Conservation (phyloP, 1,140 invertebrate species). For the Diploscapter pachys region DNA sequence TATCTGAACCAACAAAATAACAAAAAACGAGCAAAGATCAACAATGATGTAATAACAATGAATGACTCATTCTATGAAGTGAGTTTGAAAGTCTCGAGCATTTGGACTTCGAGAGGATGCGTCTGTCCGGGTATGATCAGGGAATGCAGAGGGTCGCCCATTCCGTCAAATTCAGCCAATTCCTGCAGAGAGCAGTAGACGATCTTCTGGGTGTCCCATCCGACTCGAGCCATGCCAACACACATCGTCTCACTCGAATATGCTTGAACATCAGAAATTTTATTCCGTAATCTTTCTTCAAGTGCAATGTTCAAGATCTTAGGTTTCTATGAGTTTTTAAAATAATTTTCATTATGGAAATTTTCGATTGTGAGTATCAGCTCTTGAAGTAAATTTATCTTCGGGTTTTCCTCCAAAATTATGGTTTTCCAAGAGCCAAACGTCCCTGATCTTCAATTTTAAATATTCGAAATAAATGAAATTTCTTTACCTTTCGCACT, state of each 20-base stretch:
- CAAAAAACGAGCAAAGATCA: constrained; percentile 5
- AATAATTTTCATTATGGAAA: too few species aligned
- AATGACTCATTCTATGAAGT: too few species aligned
- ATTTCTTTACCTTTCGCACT: too few species aligned
- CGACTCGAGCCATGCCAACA: constrained; percentile 84
- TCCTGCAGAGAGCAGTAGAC: constrained; percentile 70
- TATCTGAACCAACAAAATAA: constrained; percentile 6
- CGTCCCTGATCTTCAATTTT: too few species aligned
- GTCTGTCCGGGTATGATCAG: constrained; percentile 70
- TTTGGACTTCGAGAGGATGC: constrained; percentile 53
- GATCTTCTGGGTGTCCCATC: constrained; percentile 78
- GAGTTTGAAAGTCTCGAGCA: constrained; percentile 50
- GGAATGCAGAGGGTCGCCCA: constrained; percentile 89
- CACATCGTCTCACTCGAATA: constrained; percentile 64
- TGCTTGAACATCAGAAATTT: constrained; percentile 21
- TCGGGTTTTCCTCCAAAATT: too few species aligned
- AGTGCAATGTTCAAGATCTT: too few species aligned
- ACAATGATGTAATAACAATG: not conserved
- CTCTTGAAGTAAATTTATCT: too few species aligned
- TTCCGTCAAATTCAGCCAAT: constrained; percentile 71
- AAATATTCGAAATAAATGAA: too few species aligned
- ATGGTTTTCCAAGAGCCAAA: too few species aligned
- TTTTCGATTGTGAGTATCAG: too few species aligned
- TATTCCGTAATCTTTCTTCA: too few species aligned
- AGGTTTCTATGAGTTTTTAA: too few species aligned